Percentiles rank a stretch among this genome's conserved stretches.
These are phyloP conservation scores for Thecocarcelia acutangulata DNA, from an alignment of 2,888 invertebrate species.

Conservation along the genomic window DNA sequence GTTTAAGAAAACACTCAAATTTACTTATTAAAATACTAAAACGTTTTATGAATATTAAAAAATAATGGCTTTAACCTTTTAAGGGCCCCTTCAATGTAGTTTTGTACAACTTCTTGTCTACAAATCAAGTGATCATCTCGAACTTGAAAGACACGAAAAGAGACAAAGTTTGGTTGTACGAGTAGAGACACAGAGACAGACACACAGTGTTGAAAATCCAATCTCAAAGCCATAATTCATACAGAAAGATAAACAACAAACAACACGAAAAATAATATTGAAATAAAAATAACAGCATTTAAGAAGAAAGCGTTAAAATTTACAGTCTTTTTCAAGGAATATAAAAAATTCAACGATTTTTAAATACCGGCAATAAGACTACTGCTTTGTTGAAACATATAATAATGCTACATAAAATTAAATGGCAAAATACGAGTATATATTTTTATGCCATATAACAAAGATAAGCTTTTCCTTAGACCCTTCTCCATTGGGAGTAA, in stretches of 20 bases:
- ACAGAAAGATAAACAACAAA: constrained; percentile 62
- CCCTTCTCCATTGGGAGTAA: not conserved
- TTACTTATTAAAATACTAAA: constrained; percentile 18
- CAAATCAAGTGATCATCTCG: constrained; percentile 76
- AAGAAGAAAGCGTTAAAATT: constrained; percentile 52
- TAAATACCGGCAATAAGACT: constrained; percentile 47
- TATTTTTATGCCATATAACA: too few relatives aligned
- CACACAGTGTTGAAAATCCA: constrained; percentile 79
- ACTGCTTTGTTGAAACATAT: constrained; percentile 48
- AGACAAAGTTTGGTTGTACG: constrained; percentile 13
- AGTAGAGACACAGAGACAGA: constrained; percentile 25
- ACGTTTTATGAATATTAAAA: not conserved
- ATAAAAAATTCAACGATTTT: constrained; percentile 18
- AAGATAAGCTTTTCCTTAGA: too few relatives aligned
- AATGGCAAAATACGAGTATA: not conserved
- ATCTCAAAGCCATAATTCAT: constrained; percentile 80
- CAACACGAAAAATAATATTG: constrained; percentile 25
- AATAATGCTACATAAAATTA: constrained; percentile 19
- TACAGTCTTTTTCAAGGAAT: constrained; percentile 31
- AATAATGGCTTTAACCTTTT: constrained; percentile 3
- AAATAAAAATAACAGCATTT: constrained; percentile 51
- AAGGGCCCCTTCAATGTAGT: constrained; percentile 5
- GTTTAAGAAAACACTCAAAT: not conserved
- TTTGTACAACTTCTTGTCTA: constrained; percentile 20
- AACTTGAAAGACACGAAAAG: constrained; percentile 27